A percentile compares a stretch with the other conserved stretches of the same genome.
These are phyloP conservation scores for Sphyrna mokarran DNA, from an alignment of 2,113 vertebrate genomes.

Conservation along the genomic window DNA sequence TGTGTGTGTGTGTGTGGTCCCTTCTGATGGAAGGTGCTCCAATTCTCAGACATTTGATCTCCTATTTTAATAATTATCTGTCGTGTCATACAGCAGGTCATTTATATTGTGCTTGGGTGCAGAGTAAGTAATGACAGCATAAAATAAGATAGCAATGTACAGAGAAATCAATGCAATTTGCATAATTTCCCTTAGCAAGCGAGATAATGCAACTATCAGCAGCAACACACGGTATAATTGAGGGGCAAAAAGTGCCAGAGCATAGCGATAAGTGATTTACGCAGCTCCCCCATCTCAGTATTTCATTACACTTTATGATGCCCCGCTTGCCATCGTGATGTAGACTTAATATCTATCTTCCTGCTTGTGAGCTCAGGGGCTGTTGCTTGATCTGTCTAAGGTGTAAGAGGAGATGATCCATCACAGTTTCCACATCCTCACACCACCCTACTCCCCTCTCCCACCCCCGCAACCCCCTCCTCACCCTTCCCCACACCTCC, in stretches of 20 bases:
- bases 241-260: neutral
- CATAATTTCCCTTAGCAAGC: constrained; percentile 11
- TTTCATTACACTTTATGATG: neutral
- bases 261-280: neutral
- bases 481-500: neutral
- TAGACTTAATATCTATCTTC: neutral
- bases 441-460: neutral
- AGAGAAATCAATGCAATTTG: neutral
- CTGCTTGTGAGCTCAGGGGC: neutral
- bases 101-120: neutral
- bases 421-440: neutral
- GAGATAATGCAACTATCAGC: neutral
- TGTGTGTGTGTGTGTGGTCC: neutral
- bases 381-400: neutral
- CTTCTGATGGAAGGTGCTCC: neutral
- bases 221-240: neutral
- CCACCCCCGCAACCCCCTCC: neutral
- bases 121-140: neutral
- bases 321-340: too few species aligned
- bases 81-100: neutral
- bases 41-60: neutral
- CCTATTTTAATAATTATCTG: neutral
- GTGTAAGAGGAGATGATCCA: neutral
- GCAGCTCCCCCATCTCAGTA: neutral
- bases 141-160: neutral